Percentiles rank a stretch among this genome's conserved stretches.
These are phyloP conservation scores for Tolmerus cingulatus DNA, from an alignment of 2,888 invertebrate genomes.

Conservation along the genomic window DNA sequence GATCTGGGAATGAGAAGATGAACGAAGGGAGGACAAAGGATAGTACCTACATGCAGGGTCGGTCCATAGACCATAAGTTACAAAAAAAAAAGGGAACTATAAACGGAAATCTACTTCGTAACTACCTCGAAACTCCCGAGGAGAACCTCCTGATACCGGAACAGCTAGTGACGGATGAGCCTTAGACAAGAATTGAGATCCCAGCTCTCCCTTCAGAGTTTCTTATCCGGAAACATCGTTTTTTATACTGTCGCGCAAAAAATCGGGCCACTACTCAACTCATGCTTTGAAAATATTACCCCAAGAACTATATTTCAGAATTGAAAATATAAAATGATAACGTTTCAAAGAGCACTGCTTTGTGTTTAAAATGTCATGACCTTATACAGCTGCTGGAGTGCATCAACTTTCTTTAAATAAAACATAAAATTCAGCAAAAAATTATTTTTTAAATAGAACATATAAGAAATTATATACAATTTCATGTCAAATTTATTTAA, in stretches of 20 bases:
- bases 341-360: too few species aligned
- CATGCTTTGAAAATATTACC: background rate
- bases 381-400: too few species aligned
- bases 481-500: too few species aligned
- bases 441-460: too few species aligned
- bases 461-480: too few species aligned
- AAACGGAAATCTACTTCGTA: constrained; percentile 37
- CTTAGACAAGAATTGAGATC: constrained; percentile 27
- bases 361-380: too few species aligned
- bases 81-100: constrained; percentile 27
- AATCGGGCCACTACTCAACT: background rate
- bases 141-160: background rate
- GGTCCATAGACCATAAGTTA: background rate
- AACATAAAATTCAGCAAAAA: too few species aligned
- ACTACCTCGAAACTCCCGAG: background rate
- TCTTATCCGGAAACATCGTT: background rate
- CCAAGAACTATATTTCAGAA: too few species aligned
- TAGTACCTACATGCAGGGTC: background rate
- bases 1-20: background rate
- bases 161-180: background rate
- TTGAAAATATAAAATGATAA: too few species aligned
- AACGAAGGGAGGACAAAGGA: constrained; percentile 28
- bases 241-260: background rate
- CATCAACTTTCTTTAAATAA: too few species aligned
- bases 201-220: background rate